Evolutionary conservation across 2,888 invertebrate genomes (phyloP), one percentile per base, ranked within the genome.

Genomic region (Agrilus mali): DNA sequence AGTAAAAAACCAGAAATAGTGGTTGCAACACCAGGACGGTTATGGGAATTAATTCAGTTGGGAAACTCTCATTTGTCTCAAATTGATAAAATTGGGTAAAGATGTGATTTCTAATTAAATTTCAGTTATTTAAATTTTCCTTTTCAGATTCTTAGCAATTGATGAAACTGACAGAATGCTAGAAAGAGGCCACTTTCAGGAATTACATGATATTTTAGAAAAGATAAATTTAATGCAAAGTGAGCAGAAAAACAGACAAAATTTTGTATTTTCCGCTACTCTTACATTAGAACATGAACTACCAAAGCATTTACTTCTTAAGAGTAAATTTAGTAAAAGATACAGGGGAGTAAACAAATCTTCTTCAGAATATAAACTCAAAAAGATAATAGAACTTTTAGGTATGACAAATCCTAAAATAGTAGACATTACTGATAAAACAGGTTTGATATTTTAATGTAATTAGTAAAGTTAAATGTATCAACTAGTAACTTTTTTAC

Each of bases 81-180:
- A 60, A 61, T 90, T 13, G 69, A 79, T 47, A 70, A 77, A 40
- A 77, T 88, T 37, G 80, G 74, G 82, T 84, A 60, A 64, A 63
- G 57, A 41, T 5, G 15, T 40, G 33, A 15, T 40, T 27, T 36
- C 14, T 33, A 27, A 36, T 22, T 34, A 12, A 34, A 14, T 41
- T 42, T 15, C 22, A 13, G 14, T 40, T 15, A n/a, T 39, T 38
- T 7, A 38, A 15, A 38, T 41, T 36, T 15, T 42, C 43, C 5
- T 13, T 58, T 55, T 7, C 59, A 92, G 90, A 60, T 90, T 81
- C 65, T 69, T 98, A 48, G 95, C 92, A 0, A 88, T 97, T 52
- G 98, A 99, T 65, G 98, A 99, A 71, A 96, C 97, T 0, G 98
- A 99, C 66, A 77, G 98, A 47, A 97, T 99, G 97, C 71, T 97